A percentile compares a stretch with the other conserved stretches of the same genome.
These are phyloP conservation scores for Choristoneura rosaceana DNA, from an alignment of 2,888 invertebrate species.

Conservation along the genomic window DNA sequence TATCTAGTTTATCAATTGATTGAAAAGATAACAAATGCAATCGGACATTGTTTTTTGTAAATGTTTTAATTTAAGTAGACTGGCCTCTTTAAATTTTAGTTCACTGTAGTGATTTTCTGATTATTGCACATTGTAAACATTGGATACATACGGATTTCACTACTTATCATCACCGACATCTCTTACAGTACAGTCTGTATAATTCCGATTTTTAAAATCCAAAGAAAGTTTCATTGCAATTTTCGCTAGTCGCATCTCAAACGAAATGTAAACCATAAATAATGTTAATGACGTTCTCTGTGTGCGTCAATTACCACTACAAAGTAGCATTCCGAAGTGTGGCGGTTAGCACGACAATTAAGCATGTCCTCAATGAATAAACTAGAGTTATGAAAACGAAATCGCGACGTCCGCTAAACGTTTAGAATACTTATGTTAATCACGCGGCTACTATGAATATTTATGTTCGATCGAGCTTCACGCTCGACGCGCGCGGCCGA, in stretches of 20 bases:
- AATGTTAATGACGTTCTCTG: neutral
- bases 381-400: conserved; percentile 42
- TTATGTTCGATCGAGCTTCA: conserved; percentile 38
- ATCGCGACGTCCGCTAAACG: conserved; percentile 40
- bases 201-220: too few species aligned
- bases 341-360: conserved; percentile 22
- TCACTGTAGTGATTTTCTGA: neutral
- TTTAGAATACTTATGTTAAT: conserved; percentile 15
- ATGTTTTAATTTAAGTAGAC: neutral
- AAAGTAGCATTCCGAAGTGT: conserved; percentile 30
- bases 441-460: conserved; percentile 26
- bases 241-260: neutral
- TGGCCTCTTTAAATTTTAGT: neutral
- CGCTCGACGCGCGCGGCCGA: conserved; percentile 25
- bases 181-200: too few species aligned
- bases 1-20: neutral
- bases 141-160: too few species aligned
- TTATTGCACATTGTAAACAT: neutral
- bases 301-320: neutral
- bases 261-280: neutral
- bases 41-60: neutral
- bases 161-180: too few species aligned
- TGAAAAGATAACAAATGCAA: neutral
- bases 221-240: too few species aligned
- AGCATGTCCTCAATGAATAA: conserved; percentile 38